A percentile compares a stretch with the other conserved stretches of the same genome.
Evolutionary conservation across 64 coral and sea anemone species (phyloP).

Genomic region (Pachyseris speciosa): DNA sequence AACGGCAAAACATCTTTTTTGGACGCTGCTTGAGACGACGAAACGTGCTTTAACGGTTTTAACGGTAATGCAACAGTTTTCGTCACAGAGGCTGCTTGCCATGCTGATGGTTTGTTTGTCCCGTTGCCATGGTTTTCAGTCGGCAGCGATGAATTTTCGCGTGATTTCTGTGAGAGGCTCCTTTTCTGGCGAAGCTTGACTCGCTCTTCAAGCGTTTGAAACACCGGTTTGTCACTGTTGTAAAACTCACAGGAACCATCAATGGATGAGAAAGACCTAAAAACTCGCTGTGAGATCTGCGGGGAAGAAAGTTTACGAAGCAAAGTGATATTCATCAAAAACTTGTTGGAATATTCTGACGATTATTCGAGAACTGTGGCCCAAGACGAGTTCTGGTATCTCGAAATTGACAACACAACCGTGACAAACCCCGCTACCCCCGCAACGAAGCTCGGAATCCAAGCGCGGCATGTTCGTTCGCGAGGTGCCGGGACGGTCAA

Average conservation of each 20-base stretch:
- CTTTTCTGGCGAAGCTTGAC: conserved; percentile 2
- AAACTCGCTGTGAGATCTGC: too few relatives aligned
- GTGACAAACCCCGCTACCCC: too few relatives aligned
- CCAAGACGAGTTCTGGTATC: too few relatives aligned
- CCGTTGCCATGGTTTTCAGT: neutral
- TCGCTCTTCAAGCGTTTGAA: conserved; percentile 31
- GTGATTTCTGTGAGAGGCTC: neutral
- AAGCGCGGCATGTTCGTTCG: too few relatives aligned
- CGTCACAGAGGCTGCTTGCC: too few relatives aligned
- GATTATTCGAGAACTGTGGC: too few relatives aligned
- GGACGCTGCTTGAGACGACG: neutral
- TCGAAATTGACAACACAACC: too few relatives aligned
- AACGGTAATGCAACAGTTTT: neutral
- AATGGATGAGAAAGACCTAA: neutral
- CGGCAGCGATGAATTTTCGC: neutral
- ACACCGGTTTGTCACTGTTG: neutral
- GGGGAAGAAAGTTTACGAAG: too few relatives aligned
- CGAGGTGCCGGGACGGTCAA: too few relatives aligned
- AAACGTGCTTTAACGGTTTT: neutral
- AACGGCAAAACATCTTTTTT: neutral
- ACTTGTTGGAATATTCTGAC: too few relatives aligned
- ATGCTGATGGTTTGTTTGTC: neutral
- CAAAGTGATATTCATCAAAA: too few relatives aligned
- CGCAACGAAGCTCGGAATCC: too few relatives aligned
- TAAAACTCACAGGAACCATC: neutral